A percentile compares a stretch with the other conserved stretches of the same genome.
Evolutionary conservation across 2,888 invertebrate species (phyloP).

Genomic region (Hymenopus coronatus): DNA sequence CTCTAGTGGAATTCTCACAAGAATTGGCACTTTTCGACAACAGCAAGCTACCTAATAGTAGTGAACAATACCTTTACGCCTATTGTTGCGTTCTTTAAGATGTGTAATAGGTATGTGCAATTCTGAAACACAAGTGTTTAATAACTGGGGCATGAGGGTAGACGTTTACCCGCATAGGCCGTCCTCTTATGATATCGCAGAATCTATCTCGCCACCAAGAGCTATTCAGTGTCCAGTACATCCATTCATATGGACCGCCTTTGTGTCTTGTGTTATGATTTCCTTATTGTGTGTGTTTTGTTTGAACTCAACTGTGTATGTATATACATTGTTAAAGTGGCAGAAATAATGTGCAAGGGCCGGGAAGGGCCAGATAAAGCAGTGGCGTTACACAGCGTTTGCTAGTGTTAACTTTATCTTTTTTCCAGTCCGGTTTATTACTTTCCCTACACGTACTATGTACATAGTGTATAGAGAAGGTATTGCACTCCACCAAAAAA

Average conservation of each 20-base stretch:
- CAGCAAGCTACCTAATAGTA: background rate
- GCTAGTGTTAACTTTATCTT: too few species aligned
- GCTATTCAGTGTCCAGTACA: background rate
- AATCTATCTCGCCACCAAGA: background rate
- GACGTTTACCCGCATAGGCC: background rate
- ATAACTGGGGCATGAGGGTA: background rate
- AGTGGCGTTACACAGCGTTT: background rate
- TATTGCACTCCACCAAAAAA: too few species aligned
- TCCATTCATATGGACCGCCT: background rate
- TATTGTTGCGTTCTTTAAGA: background rate
- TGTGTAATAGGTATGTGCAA: background rate
- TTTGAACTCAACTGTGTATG: background rate
- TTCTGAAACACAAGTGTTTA: background rate
- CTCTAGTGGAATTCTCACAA: too few species aligned
- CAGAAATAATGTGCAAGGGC: background rate
- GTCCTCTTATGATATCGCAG: background rate
- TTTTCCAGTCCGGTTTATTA: too few species aligned
- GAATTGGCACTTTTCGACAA: background rate
- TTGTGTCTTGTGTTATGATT: background rate
- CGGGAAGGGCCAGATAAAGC: background rate
- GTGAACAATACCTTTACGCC: too few species aligned
- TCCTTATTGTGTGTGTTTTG: background rate
- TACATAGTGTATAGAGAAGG: too few species aligned
- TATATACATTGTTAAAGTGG: background rate
- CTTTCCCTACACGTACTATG: too few species aligned